These are phyloP conservation scores for Hypomesus transpacificus DNA, from an alignment of 2,113 vertebrate genomes.

Conservation along the genomic window DNA sequence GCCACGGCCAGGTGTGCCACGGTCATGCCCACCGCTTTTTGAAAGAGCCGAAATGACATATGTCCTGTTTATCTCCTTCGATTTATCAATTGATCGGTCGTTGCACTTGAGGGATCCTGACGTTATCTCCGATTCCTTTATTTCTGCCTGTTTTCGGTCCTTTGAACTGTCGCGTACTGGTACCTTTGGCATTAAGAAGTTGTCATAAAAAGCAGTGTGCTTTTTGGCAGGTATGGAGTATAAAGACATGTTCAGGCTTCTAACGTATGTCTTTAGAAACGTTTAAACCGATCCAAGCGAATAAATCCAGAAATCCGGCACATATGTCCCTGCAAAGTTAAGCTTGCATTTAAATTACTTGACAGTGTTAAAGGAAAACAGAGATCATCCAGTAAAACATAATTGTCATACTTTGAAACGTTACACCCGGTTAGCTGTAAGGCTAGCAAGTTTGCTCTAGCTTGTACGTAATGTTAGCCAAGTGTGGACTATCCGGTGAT, in stretches of 20 bases:
- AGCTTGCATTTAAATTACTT: too few relatives aligned
- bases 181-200: slow-evolving; percentile 45
- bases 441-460: too few relatives aligned
- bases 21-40: slow-evolving; percentile 36
- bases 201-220: slow-evolving; percentile 59
- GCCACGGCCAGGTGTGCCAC: slow-evolving; percentile 36
- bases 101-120: slow-evolving; percentile 41
- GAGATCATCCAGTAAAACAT: neutral
- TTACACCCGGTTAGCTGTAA: too few relatives aligned
- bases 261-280: too few relatives aligned
- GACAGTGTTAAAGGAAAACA: too few relatives aligned
- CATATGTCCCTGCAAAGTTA: neutral
- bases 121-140: slow-evolving; percentile 5
- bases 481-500: too few relatives aligned
- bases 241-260: slow-evolving; percentile 52
- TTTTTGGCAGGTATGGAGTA: slow-evolving; percentile 59
- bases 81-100: slow-evolving; percentile 47
- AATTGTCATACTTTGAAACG: neutral
- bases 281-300: too few relatives aligned
- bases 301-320: neutral
- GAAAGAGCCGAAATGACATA: slow-evolving; percentile 76
- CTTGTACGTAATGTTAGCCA: too few relatives aligned
- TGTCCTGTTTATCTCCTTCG: slow-evolving; percentile 73
- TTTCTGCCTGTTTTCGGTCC: slow-evolving; percentile 20
- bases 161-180: slow-evolving; percentile 19